Percentiles rank a stretch among this genome's conserved stretches.
phyloP scores from a whole-genome alignment of 2,888 invertebrate genomes.

The Galeruca laticollis region DNA sequence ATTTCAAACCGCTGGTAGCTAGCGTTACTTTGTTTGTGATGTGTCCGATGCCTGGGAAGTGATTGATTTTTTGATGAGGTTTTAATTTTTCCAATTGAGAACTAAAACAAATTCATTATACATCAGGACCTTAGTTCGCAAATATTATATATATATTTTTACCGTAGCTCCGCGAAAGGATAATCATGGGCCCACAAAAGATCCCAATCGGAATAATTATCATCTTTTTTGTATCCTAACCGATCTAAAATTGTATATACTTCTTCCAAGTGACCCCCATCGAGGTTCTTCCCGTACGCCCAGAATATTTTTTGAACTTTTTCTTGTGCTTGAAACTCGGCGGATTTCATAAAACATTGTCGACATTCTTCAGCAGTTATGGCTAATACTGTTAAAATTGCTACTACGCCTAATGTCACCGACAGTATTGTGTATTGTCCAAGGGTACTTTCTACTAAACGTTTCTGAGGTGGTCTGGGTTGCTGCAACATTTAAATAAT shows the following conservation, averaged over 20 bases:
- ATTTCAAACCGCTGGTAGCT: slow-evolving; percentile 81
- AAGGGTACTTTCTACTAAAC: neutral
- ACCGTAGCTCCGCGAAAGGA: slow-evolving; percentile 77
- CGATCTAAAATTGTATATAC: slow-evolving; percentile 83
- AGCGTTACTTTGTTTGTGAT: slow-evolving; percentile 93
- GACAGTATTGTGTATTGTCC: slow-evolving; percentile 39
- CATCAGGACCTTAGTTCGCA: neutral
- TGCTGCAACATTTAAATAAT: slow-evolving; percentile 3
- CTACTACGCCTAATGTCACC: slow-evolving; percentile 42
- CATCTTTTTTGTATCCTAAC: slow-evolving; percentile 76
- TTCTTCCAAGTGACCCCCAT: slow-evolving; percentile 81
- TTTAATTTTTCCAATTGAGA: slow-evolving; percentile 72
- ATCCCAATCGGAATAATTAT: slow-evolving; percentile 74
- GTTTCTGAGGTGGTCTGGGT: neutral
- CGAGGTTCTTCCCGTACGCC: slow-evolving; percentile 72
- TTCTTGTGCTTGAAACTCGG: slow-evolving; percentile 20
- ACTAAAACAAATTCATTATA: neutral
- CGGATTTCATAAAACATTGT: slow-evolving; percentile 52
- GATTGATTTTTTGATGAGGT: slow-evolving; percentile 87
- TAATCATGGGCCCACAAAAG: slow-evolving; percentile 96
- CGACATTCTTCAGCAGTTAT: slow-evolving; percentile 56
- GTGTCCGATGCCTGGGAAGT: slow-evolving; percentile 90
- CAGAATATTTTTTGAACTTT: slow-evolving; percentile 67
- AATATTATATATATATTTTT: slow-evolving; percentile 41
- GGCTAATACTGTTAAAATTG: slow-evolving; percentile 51